Evolutionary conservation across 2,888 invertebrate genomes (phyloP), one percentile per base, ranked within the genome.

Genomic region (Aquatica leii): DNA sequence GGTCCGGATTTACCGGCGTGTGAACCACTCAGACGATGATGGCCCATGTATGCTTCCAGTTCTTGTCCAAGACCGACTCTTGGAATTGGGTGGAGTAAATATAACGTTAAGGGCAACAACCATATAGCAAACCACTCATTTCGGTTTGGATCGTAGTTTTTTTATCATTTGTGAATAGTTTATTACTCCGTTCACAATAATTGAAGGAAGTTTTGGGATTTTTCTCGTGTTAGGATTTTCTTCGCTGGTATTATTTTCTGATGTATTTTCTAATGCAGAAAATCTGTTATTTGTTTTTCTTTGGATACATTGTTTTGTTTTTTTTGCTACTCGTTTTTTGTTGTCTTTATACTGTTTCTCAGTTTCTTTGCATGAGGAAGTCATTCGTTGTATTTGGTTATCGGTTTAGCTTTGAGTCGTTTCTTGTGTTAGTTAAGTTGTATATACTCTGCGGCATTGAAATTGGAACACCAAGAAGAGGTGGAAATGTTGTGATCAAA

Each of bases 181-280:
- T 41, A 24, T 59, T 8, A 67, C 65, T 40, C 62, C 62, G 8
- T 63, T 48, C 40, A 68, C 58, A 41, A 58, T 62, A n/a, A 68
- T 60, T 12, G 62, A 62, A 9, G n/a, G n/a, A n/a, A n/a, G n/a
- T n/a, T n/a, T n/a, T n/a, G n/a, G n/a, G n/a, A n/a, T n/a, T n/a
- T n/a, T n/a, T n/a, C n/a, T n/a, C 53, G 55, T 48, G 37, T 63
- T 20, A 15, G 52, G 2, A 35, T 37, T 35, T 52, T 17, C n/a
- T 18, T 52, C 11, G 52, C 3, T 52, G 2, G 37, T 52, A 35
- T 52, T 52, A 52, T 52, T 52, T 37, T 52, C 37, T 37, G 52
- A 35, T 15, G 1, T 35, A 52, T 40, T 18, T 11, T 52, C 52
- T 52, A 37, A 12, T 35, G 52, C 17, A 12, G 20, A 9, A 40